Conservation (phyloP, 2,888 invertebrate genomes). For the Syritta pipiens region DNA sequence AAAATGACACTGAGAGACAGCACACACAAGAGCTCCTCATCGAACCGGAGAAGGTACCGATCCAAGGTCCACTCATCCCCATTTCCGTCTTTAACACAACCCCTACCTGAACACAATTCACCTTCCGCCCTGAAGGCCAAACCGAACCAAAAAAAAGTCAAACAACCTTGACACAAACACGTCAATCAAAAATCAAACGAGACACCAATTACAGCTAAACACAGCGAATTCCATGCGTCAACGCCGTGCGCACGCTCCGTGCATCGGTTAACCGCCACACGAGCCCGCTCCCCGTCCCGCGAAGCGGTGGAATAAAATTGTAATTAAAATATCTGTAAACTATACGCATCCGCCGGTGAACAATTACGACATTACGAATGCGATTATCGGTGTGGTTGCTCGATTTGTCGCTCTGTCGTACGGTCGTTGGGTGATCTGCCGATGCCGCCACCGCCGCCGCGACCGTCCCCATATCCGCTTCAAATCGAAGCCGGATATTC, state of each 20-base stretch:
- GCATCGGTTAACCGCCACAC: slow-evolving; percentile 14
- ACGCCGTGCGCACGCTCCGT: not conserved
- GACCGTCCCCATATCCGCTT: slow-evolving; percentile 60
- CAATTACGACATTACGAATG: slow-evolving; percentile 57
- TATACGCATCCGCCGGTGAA: slow-evolving; percentile 57
- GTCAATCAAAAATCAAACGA: slow-evolving; percentile 39
- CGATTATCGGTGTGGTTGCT: slow-evolving; percentile 51
- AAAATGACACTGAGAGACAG: too few species aligned
- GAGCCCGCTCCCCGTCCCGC: slow-evolving; percentile 29
- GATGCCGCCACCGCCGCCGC: not conserved
- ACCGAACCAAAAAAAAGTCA: not conserved
- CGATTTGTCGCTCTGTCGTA: slow-evolving; percentile 15
- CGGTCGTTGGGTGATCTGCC: not conserved
- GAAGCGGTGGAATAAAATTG: slow-evolving; percentile 42
- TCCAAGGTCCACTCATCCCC: too few species aligned
- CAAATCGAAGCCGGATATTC: slow-evolving; percentile 74
- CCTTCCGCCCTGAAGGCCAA: slow-evolving; percentile 42
- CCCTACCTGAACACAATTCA: too few species aligned
- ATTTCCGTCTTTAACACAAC: too few species aligned
- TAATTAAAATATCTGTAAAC: slow-evolving; percentile 59
- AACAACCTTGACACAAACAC: slow-evolving; percentile 43
- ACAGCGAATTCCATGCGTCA: not conserved
- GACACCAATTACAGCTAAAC: slow-evolving; percentile 31
- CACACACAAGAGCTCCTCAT: too few species aligned
- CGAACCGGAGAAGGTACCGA: too few species aligned